A percentile compares a stretch with the other conserved stretches of the same genome.
These are phyloP conservation scores for Oncorhynchus clarkii DNA, from an alignment of 2,113 vertebrate genomes.

Conservation along the genomic window DNA sequence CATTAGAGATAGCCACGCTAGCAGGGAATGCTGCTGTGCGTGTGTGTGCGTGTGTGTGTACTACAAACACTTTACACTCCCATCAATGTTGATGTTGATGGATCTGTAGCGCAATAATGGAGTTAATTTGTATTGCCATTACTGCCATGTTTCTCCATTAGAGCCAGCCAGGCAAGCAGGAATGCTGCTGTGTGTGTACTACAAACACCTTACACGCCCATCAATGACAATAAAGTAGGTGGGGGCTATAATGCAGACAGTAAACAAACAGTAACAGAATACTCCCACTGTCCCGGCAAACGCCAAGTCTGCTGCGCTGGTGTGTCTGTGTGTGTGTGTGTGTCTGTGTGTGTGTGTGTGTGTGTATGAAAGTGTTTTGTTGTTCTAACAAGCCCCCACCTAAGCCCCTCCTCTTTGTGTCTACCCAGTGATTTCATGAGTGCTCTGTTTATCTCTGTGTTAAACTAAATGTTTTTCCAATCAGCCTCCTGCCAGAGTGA, in stretches of 20 bases:
- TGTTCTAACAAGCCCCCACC: not conserved
- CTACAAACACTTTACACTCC: not conserved
- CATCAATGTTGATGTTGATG: not conserved
- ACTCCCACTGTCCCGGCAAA: too few species aligned
- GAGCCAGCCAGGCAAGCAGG: not conserved
- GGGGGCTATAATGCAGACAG: too few species aligned
- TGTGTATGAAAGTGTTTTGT: not conserved
- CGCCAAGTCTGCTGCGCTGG: not conserved
- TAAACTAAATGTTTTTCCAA: not conserved
- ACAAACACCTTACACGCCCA: not conserved
- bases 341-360: not conserved
- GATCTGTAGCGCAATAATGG: not conserved
- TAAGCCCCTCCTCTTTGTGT: not conserved
- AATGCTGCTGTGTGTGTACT: not conserved
- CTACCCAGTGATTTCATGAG: not conserved
- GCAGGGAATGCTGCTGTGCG: too few species aligned
- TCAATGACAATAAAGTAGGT: not conserved
- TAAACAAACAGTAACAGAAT: too few species aligned
- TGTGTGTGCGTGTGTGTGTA: not conserved
- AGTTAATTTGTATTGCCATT: not conserved
- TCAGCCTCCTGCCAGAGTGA: not conserved
- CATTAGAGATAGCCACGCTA: too few species aligned
- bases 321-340: not conserved
- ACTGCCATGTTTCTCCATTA: not conserved
- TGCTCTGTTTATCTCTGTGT: not conserved